Evolutionary conservation across 2,888 invertebrate genomes (phyloP), one percentile per base, ranked within the genome.

Genomic region (Parasteatoda lunata): DNA sequence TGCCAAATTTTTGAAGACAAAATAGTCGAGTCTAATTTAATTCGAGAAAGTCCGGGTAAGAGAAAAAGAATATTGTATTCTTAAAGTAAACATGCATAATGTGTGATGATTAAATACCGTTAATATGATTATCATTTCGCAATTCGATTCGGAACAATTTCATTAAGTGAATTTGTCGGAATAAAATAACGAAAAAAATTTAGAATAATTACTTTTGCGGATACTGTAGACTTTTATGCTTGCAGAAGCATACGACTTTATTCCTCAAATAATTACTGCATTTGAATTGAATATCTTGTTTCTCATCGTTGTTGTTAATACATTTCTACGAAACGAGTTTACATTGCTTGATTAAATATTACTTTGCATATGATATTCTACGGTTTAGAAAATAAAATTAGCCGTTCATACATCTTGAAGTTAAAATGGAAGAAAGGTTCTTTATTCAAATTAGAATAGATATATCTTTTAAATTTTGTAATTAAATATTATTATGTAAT

Each of bases 91-190:
- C 59, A 66, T 15, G 66, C 75, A 66, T 52, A 13, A 51, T 68
- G 70, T 51, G 15, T 54, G 69, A 82, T 69, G 76, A 70, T 82
- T 82, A 70, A 82, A 77, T 59, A 70, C 51, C 47, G 70, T 59
- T 82, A 82, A 82, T 64, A n/a, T 45, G 64, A 82, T 82, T 82
- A 82, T 59, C 49, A 48, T 70, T 76, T 76, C 69, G 69, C 75
- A 76, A 82, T 76, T 82, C 70, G 82, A 82, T 82, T 82, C 70
- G 9, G 45, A 59, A 64, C 64, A 82, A 82, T 82, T 76, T 76
- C 70, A 76, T 82, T 82, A 76, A 59, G 51, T 68, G 64, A 70
- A 70, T 51, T 69, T 76, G 76, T 75, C 59, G 59, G 8, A 9
- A 51, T 47, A 45, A 54, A 69, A 45, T 49, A 70, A 70, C 64